These are phyloP conservation scores for Drosophila navojoa DNA, from an alignment of 1,140 invertebrate genomes.

Conservation along the genomic window DNA sequence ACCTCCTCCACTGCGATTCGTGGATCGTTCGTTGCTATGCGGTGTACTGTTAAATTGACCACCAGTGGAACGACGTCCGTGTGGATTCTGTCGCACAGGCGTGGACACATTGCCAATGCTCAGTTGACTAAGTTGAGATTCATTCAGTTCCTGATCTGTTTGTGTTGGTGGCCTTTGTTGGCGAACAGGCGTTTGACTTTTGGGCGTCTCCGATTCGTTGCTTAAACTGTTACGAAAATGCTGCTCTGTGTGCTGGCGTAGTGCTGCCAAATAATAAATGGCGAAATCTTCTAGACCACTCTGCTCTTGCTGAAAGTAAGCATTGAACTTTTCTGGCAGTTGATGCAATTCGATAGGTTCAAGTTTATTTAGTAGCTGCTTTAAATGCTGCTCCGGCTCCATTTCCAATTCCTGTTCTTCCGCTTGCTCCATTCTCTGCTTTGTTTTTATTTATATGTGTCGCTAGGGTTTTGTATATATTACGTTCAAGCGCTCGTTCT, in stretches of 20 bases:
- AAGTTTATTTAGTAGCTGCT: slow-evolving; percentile 47
- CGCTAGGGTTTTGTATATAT: slow-evolving; percentile 19
- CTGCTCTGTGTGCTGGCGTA: slow-evolving; percentile 65
- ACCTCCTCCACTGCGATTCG: slow-evolving; percentile 36
- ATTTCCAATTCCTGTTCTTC: slow-evolving; percentile 25
- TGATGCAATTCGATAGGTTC: slow-evolving; percentile 41
- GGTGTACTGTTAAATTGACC: slow-evolving; percentile 57
- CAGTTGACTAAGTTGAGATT: slow-evolving; percentile 34
- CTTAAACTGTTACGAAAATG: slow-evolving; percentile 49
- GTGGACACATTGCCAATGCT: slow-evolving; percentile 22
- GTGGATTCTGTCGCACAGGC: slow-evolving; percentile 26
- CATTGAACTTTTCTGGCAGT: slow-evolving; percentile 38
- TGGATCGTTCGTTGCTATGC: slow-evolving; percentile 35
- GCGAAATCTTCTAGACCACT: slow-evolving; percentile 71
- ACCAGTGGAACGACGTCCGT: slow-evolving; percentile 41
- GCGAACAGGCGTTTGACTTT: slow-evolving; percentile 57
- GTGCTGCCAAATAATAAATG: slow-evolving; percentile 67
- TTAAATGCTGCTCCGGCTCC: slow-evolving; percentile 47
- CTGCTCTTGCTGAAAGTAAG: slow-evolving; percentile 30
- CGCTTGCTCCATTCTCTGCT: slow-evolving; percentile 16
- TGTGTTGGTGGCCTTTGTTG: slow-evolving; percentile 12
- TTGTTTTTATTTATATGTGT: slow-evolving; percentile 5
- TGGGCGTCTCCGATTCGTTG: slow-evolving; percentile 52
- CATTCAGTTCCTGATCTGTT: slow-evolving; percentile 22
- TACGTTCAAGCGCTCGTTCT: slow-evolving; percentile 43